These are phyloP conservation scores for Lasioglossum baleicum DNA, from an alignment of 1,140 invertebrate species.

Conservation along the genomic window DNA sequence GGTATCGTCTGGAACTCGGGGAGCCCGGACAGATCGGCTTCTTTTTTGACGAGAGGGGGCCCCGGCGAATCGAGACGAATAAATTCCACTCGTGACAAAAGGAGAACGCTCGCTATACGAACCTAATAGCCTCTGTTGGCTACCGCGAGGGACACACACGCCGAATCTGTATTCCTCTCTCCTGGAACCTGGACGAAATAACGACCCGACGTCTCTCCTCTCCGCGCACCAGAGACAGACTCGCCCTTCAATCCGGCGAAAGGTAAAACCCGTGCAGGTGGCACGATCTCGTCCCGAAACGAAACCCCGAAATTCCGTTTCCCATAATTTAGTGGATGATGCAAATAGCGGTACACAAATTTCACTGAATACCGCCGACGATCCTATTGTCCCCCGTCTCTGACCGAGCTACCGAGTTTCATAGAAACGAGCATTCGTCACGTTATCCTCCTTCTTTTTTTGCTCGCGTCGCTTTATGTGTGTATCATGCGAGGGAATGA, in stretches of 20 bases:
- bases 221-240: not conserved
- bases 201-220: slow-evolving; percentile 42
- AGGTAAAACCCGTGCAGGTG: slow-evolving; percentile 48
- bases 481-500: no score
- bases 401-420: no score
- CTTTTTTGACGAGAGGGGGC: slow-evolving; percentile 62
- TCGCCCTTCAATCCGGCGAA: slow-evolving; percentile 39
- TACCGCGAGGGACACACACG: slow-evolving; percentile 54
- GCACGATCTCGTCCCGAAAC: slow-evolving; percentile 31
- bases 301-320: slow-evolving; percentile 26
- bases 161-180: slow-evolving; percentile 59
- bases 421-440: not conserved
- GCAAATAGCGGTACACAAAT: slow-evolving; percentile 36
- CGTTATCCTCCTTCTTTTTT: not conserved
- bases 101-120: slow-evolving; percentile 62
- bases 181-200: slow-evolving; percentile 60
- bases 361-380: slow-evolving; percentile 9
- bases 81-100: slow-evolving; percentile 65
- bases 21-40: slow-evolving; percentile 57
- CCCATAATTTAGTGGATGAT: slow-evolving; percentile 36
- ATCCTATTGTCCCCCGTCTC: slow-evolving; percentile 5
- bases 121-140: slow-evolving; percentile 62
- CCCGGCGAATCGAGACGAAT: slow-evolving; percentile 60
- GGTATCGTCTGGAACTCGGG: slow-evolving; percentile 50
- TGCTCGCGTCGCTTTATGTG: not conserved